Evolutionary conservation across 2,888 invertebrate genomes (phyloP).

Genomic region (Branchinecta sandiegonensis): DNA sequence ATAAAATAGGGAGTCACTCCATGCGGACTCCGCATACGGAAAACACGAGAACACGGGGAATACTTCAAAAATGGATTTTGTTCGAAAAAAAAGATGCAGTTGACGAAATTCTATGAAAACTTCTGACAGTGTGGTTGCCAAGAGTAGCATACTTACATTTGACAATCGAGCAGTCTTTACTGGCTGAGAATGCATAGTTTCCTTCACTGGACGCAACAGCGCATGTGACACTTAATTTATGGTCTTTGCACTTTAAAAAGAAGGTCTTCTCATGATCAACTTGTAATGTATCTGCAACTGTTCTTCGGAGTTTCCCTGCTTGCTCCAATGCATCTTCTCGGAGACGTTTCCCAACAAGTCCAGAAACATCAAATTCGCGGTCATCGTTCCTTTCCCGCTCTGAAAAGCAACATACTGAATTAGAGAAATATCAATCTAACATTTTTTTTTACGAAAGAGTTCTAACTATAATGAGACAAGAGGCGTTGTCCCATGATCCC

Average conservation of each 20-base stretch:
- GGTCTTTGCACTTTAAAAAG: slow-evolving; percentile 56
- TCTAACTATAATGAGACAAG: too few relatives aligned
- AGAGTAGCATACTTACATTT: slow-evolving; percentile 52
- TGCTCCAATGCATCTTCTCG: slow-evolving; percentile 73
- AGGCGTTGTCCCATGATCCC: too few relatives aligned
- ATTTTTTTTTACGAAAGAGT: too few relatives aligned
- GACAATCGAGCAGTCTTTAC: slow-evolving; percentile 71
- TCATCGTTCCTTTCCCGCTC: slow-evolving; percentile 53
- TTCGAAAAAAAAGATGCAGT: too few relatives aligned
- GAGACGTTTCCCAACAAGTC: slow-evolving; percentile 54
- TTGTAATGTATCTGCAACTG: slow-evolving; percentile 50
- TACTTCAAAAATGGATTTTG: too few relatives aligned
- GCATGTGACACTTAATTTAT: slow-evolving; percentile 62
- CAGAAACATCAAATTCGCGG: slow-evolving; percentile 45
- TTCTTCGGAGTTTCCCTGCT: slow-evolving; percentile 58
- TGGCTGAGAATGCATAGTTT: slow-evolving; percentile 58
- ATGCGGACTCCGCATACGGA: too few relatives aligned
- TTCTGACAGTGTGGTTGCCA: too few relatives aligned
- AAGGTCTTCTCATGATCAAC: slow-evolving; percentile 35
- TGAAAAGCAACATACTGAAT: slow-evolving; percentile 26
- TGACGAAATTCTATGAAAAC: too few relatives aligned
- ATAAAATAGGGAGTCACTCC: too few relatives aligned
- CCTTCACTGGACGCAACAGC: slow-evolving; percentile 60
- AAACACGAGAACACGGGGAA: too few relatives aligned
- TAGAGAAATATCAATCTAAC: too few relatives aligned